Percentiles rank a stretch among this genome's conserved stretches.
These are phyloP conservation scores for Vollenhovia emeryi DNA, from an alignment of 1,140 invertebrate genomes.

Conservation along the genomic window DNA sequence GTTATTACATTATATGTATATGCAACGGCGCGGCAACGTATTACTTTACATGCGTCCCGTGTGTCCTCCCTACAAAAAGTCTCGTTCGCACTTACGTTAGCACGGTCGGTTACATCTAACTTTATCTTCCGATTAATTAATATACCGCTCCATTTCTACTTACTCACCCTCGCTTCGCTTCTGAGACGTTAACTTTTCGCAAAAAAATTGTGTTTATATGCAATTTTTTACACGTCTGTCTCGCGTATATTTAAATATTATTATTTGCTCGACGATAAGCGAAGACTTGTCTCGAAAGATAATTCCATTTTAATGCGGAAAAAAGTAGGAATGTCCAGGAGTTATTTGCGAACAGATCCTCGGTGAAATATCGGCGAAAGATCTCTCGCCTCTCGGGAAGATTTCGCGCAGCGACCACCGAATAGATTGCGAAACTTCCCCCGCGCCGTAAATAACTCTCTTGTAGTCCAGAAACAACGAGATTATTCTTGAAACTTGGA, in stretches of 20 bases:
- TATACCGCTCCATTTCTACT: not conserved
- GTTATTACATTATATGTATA: slow-evolving; percentile 49
- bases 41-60: not conserved
- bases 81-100: not conserved
- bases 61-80: not conserved
- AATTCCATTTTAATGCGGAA: slow-evolving; percentile 21
- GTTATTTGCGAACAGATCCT: slow-evolving; percentile 46
- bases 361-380: slow-evolving; percentile 37
- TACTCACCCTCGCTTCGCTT: not conserved
- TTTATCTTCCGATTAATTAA: slow-evolving; percentile 11
- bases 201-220: not conserved
- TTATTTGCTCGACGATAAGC: not conserved
- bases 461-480: slow-evolving; percentile 46
- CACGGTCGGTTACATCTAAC: not conserved
- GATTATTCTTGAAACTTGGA: slow-evolving; percentile 53
- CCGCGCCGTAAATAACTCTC: slow-evolving; percentile 43
- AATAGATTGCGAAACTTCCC: slow-evolving; percentile 52
- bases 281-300: not conserved
- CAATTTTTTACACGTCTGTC: too few species aligned
- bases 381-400: slow-evolving; percentile 27
- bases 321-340: not conserved
- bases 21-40: slow-evolving; percentile 4
- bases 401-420: slow-evolving; percentile 41
- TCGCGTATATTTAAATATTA: not conserved
- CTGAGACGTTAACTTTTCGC: not conserved